phyloP scores from a whole-genome alignment of 2,888 invertebrate species.

The Hedychridium roseum region DNA sequence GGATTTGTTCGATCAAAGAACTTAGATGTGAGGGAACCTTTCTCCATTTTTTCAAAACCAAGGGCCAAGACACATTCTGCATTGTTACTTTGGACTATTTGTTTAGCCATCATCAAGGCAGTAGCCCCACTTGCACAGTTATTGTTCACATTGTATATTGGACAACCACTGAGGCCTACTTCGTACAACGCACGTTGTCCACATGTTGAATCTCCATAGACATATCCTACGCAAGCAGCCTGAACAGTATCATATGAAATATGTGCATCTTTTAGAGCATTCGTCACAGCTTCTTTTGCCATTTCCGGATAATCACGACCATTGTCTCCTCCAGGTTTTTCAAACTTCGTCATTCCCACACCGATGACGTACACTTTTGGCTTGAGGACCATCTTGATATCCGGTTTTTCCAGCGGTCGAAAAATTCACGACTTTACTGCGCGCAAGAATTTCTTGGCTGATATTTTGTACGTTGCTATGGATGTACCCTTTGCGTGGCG shows the following conservation, averaged over 20 bases:
- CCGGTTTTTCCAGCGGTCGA: no score
- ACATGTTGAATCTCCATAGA: slow-evolving; percentile 94
- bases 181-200: slow-evolving; percentile 96
- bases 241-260: slow-evolving; percentile 80
- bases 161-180: slow-evolving; percentile 95
- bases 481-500: no score
- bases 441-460: no score
- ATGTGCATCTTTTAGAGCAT: slow-evolving; percentile 86
- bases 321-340: slow-evolving; percentile 85
- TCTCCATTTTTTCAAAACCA: slow-evolving; percentile 98
- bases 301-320: slow-evolving; percentile 94
- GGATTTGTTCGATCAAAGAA: slow-evolving; percentile 87
- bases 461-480: no score
- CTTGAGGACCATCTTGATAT: slow-evolving; percentile 45
- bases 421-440: no score
- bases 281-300: slow-evolving; percentile 90
- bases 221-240: slow-evolving; percentile 92
- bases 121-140: slow-evolving; percentile 97
- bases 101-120: slow-evolving; percentile 89
- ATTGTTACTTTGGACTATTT: slow-evolving; percentile 88
- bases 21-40: slow-evolving; percentile 83
- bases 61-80: slow-evolving; percentile 90
- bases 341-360: slow-evolving; percentile 98
- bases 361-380: slow-evolving; percentile 86
- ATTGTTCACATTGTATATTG: slow-evolving; percentile 98